Evolutionary conservation across 2,888 invertebrate genomes (phyloP), one percentile per base, ranked within the genome.

Genomic region (Caenorhabditis afra): DNA sequence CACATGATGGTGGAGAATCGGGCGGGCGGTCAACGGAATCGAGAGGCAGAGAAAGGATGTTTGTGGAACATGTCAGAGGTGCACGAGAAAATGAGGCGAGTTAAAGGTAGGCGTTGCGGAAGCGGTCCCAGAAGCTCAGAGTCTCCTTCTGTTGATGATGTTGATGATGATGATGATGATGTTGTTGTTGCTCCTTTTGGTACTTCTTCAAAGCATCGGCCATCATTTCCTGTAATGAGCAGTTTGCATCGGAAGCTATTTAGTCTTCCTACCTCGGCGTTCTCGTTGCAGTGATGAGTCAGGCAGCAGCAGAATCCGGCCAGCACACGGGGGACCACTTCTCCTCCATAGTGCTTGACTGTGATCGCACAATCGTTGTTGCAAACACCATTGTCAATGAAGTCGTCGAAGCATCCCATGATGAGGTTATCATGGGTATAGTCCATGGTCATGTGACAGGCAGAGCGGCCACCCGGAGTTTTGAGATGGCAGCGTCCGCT

Each of bases 341-440:
- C n/a, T n/a, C n/a, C n/a, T n/a, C n/a, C n/a, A n/a, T n/a, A n/a
- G n/a, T n/a, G n/a, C n/a, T n/a, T n/a, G n/a, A n/a, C n/a, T n/a
- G n/a, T n/a, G n/a, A n/a, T n/a, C n/a, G 11, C n/a, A 14, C 64
- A 64, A 7, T 50, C n/a, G 14, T 64, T 39, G 23, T 16, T 50
- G 23, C 64, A 64, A 2, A 37, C n/a, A n/a, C n/a, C n/a, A n/a
- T n/a, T n/a, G n/a, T n/a, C n/a, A n/a, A n/a, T n/a, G n/a, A n/a
- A n/a, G n/a, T 37, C 3, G 12, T 57, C 50, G 47, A 59, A 67
- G 41, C 75, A 75, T 39, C 75, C 75, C 20, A 61, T 49, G 18
- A 62, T 23, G 0, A 45, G 16, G 22, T 45, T 39, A 11, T 53
- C 55, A 14, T 39, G 20, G 10, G 12, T 22, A n/a, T 11, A 41